Evolutionary conservation across 2,888 invertebrate species (phyloP).

Genomic region (Escarpia spicata): DNA sequence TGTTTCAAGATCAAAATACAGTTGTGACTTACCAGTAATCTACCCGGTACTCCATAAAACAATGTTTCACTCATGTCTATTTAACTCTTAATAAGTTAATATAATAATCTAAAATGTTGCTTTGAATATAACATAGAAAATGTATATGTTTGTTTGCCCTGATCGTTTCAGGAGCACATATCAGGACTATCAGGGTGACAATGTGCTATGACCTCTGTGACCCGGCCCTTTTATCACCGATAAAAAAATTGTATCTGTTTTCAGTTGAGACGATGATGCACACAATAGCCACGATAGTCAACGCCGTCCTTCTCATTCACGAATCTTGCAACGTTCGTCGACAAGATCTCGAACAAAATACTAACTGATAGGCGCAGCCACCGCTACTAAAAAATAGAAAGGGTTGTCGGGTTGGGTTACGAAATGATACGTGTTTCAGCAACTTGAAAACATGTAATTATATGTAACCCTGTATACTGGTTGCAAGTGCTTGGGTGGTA

Average conservation of each 20-base stretch:
- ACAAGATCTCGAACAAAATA: background rate
- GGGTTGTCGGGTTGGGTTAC: background rate
- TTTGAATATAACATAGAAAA: background rate
- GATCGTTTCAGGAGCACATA: background rate
- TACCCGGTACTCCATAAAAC: background rate
- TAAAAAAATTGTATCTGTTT: conserved; percentile 7
- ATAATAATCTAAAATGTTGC: background rate
- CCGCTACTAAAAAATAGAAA: background rate
- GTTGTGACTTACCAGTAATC: background rate
- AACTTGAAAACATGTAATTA: background rate
- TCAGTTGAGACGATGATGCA: background rate
- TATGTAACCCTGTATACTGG: background rate
- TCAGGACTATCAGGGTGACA: background rate
- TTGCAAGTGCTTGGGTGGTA: background rate
- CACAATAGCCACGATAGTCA: background rate
- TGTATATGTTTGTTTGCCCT: background rate
- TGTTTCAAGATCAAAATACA: no score
- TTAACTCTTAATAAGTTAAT: no score
- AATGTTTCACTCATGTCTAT: background rate
- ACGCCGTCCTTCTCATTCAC: background rate
- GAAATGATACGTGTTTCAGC: background rate
- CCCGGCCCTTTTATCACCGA: background rate
- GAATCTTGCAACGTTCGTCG: background rate
- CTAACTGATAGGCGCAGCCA: background rate
- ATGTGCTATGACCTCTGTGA: background rate